Conservation (phyloP, 2,113 vertebrate species). For the Apaloderma vittatum region DNA sequence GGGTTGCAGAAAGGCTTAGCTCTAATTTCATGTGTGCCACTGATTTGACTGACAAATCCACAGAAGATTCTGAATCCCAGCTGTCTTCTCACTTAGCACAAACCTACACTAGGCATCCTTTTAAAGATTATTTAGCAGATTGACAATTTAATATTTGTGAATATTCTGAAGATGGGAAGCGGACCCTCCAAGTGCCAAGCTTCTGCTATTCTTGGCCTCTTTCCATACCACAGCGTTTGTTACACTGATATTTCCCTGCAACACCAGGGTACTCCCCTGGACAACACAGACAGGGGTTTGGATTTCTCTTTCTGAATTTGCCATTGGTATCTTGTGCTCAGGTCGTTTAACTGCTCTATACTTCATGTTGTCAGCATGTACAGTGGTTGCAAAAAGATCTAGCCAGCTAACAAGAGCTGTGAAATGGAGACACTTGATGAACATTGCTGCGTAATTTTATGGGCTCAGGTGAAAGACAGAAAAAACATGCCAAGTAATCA, state of each 20-base stretch:
- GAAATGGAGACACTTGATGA: neutral
- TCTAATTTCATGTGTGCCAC: neutral
- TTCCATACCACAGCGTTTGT: neutral
- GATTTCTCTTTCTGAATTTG: neutral
- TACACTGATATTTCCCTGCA: neutral
- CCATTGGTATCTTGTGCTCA: neutral
- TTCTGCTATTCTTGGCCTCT: neutral
- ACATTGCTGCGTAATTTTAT: neutral
- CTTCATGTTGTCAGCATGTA: conserved; percentile 10
- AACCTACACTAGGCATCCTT: neutral
- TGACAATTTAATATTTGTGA: neutral
- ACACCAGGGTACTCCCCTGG: neutral
- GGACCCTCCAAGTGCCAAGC: neutral
- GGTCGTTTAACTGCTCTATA: neutral
- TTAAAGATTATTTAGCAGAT: neutral
- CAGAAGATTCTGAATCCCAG: neutral
- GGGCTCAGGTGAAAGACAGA: neutral
- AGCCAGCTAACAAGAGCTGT: neutral
- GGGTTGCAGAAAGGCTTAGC: neutral
- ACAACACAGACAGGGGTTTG: neutral
- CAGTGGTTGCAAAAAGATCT: conserved; percentile 31
- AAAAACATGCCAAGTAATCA: neutral
- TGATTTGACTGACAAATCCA: neutral
- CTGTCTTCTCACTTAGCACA: neutral
- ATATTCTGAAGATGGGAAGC: neutral